phyloP scores from a whole-genome alignment of 2,113 vertebrate genomes.

The Lasiurus cinereus region DNA sequence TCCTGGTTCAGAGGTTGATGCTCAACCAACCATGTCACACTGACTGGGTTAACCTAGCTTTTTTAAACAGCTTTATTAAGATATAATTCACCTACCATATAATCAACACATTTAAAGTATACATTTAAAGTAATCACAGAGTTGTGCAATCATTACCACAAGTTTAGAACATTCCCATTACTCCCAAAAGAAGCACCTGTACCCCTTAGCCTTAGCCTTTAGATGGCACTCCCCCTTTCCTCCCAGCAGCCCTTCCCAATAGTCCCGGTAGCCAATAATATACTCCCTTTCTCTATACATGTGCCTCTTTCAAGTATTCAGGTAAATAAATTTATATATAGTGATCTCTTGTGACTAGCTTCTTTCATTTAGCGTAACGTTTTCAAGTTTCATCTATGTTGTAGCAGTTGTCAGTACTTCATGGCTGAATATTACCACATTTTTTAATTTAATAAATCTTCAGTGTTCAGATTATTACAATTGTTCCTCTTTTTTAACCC shows the following conservation, averaged over 20 bases:
- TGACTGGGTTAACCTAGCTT: background rate
- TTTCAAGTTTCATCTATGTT: background rate
- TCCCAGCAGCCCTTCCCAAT: background rate
- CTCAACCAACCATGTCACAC: too few relatives aligned
- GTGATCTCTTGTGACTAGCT: constrained; percentile 19
- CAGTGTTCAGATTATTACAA: too few relatives aligned
- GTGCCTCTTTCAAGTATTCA: background rate
- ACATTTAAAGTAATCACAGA: constrained; percentile 12
- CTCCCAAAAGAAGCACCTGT: background rate
- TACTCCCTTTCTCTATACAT: constrained; percentile 2
- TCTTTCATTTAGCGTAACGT: background rate
- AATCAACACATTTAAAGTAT: constrained; percentile 26
- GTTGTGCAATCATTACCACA: background rate
- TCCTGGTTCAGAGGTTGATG: too few relatives aligned
- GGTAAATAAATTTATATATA: background rate
- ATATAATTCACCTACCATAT: background rate
- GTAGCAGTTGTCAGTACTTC: background rate
- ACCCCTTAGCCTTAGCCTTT: background rate
- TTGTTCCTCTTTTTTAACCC: too few relatives aligned
- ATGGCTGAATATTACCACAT: background rate
- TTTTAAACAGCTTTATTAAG: constrained; percentile 21
- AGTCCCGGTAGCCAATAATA: background rate
- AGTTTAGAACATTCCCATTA: background rate
- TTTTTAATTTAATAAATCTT: background rate
- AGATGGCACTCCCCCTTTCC: background rate